Evolutionary conservation across 2,797 vertebrate genomes (phyloP), one percentile per base, ranked within the genome.

Genomic region (Typhlichthys subterraneus): DNA sequence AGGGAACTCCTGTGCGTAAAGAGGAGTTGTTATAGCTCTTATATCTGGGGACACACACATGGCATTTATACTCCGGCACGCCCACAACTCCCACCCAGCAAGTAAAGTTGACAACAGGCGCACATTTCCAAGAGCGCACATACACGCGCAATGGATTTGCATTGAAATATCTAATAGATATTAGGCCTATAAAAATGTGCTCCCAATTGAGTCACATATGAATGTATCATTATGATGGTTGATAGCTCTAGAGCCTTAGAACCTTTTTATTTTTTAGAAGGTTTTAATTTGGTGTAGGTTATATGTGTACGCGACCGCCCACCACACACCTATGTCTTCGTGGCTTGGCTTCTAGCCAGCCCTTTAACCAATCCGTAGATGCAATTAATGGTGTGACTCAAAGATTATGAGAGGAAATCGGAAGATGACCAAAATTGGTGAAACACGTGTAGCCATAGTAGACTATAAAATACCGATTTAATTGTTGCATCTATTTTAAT

Each of bases 61-160:
- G 76, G 68, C 57, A 87, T 90, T 90, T 84, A 88, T 88, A 62
- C 61, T 63, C 51, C 45, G 60, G 54, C 86, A 90, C 91, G 87
- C 91, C 89, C 80, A 85, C 76, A 57, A 13, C 53, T 67, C 65
- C 70, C 80, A 58, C 65, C 61, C 77, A 55, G 50, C 57, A 61
- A 66, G 45, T 33, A 53, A 45, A 29, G 23, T 59, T 29, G 42
- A 53, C 53, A 29, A 59, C 63, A 14, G 47, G 17, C 57, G n/a
- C 57, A 7, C 19, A 56, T 68, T 12, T 48, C 53, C 63, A 61
- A 55, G 38, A 62, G 45, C 45, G 54, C 45, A 45, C 29, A 31
- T 14, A 11, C 53, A 55, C 2, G 17, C 42, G 17, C 53, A 46
- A 54, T 58, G 58, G 12, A 15, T n/a, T 17, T 2, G 9, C 17